Evolutionary conservation across 2,888 invertebrate species (phyloP), one percentile per base, ranked within the genome.

Genomic region (Malthinus flaveolus): DNA sequence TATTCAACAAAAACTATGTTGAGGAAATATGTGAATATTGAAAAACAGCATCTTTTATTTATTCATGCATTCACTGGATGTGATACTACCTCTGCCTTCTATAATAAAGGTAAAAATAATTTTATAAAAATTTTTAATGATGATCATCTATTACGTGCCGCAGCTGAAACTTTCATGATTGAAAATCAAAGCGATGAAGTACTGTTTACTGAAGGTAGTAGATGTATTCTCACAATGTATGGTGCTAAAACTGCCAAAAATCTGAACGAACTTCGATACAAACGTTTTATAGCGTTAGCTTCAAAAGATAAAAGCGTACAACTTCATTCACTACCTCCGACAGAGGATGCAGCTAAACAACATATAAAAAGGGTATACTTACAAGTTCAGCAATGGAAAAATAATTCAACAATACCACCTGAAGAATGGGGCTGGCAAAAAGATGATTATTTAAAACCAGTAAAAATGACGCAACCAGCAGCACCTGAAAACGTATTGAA

Each of bases 361-460:
- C 54, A 59, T n/a, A 49, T 36, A 3, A 49, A 13, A 49, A 35
- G 49, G 23, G 49, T 49, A 4, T 49, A 49, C 35, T n/a, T 49
- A 9, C 36, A 49, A 49, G 35, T 36, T 3, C 49, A 49, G n/a
- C 49, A 49, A 49, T 23, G 23, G 49, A 49, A 35, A 49, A 49
- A 15, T 49, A 36, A 68, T 64, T 45, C 71, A 72, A 49, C 73
- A 69, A 32, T 72, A 57, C 10, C 46, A 32, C 46, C 46, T 10
- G 32, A 46, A 46, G 9, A 31, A n/a, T 46, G 32, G 32, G 31
- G 32, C 32, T 46, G 32, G 31, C 46, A 46, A 46, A 31, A 10
- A 46, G 32, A 46, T 46, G 10, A 32, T 46, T 46, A 46, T 11
- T 32, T 46, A 31, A 3, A 2, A 3, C 44, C 44, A 11, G n/a